Conservation (phyloP, 2,888 invertebrate genomes). For the Drosophila stalkeri region DNA sequence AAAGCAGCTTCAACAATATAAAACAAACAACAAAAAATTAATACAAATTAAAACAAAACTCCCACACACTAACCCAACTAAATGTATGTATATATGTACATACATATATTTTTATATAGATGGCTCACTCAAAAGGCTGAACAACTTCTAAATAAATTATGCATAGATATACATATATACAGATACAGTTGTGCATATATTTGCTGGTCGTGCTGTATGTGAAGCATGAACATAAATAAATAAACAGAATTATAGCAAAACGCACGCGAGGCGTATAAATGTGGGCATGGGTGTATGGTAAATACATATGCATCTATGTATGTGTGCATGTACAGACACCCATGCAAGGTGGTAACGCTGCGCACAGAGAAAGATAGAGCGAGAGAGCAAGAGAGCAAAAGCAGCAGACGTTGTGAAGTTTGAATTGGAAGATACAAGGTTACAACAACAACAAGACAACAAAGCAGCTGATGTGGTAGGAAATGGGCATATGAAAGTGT, state of each 20-base stretch:
- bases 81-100: background rate
- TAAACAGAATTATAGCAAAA: constrained; percentile 47
- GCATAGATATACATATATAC: constrained; percentile 4
- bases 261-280: constrained; percentile 35
- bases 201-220: constrained; percentile 23
- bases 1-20: constrained; percentile 30
- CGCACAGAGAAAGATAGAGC: constrained; percentile 34
- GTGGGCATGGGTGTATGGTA: constrained; percentile 13
- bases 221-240: constrained; percentile 55
- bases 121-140: constrained; percentile 10
- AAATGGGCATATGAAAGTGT: constrained; percentile 30
- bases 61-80: constrained; percentile 35
- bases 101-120: background rate
- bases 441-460: constrained; percentile 68
- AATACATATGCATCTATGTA: background rate
- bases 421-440: constrained; percentile 65
- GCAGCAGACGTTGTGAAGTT: constrained; percentile 42
- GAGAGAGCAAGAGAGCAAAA: constrained; percentile 23
- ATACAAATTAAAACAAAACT: constrained; percentile 39
- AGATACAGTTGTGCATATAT: constrained; percentile 7
- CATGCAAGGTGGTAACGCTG: constrained; percentile 64
- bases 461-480: constrained; percentile 71
- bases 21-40: constrained; percentile 27
- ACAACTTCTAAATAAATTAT: constrained; percentile 39
- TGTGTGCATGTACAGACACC: constrained; percentile 31